Base-by-base conservation (phyloP, 1,140 invertebrate species). In the Zaprionus inermis region DNA sequence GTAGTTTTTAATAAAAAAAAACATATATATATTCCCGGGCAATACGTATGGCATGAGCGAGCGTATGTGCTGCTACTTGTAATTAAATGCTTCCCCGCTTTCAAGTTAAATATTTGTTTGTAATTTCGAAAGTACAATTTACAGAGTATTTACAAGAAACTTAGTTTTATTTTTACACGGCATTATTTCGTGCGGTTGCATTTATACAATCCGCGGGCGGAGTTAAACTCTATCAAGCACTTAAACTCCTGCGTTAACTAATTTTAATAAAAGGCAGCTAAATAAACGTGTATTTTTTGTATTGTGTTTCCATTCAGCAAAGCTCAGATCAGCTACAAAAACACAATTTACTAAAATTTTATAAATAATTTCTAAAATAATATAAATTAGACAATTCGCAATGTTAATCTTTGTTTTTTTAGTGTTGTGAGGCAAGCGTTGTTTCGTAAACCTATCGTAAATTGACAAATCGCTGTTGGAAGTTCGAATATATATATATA, bases 201-300 rank as follows among this genome's bases (percentile, higher is more conserved):
- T 16, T 46, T 20, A 18, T 38, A 10, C 71, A 22, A 66, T 88
- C 83, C 83, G 83, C 83, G 64, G 83, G 84, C 79, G 83, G 83
- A 86, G 58, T 69, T 69, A n/a, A n/a, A n/a, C n/a, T n/a, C n/a
- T n/a, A n/a, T n/a, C n/a, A n/a, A n/a, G n/a, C n/a, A 32, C 9
- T 32, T 32, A 28, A 28, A 28, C 24, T 28, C 3, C 5, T 32
- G 10, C 7, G 10, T 32, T 32, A 32, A 9, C 10, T 32, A 32
- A 9, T 32, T 32, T 32, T 9, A 32, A 32, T 32, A n/a, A n/a
- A 41, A 16, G n/a, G 7, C 38, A 41, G 38, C n/a, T 41, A 41
- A 41, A 41, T n/a, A 16, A 16, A 9, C 9, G n/a, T 16, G 38
- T 16, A 16, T n/a, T 16, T n/a, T 16, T 41, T 41, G 7, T 16